Conservation (phyloP, 2,113 vertebrate species). For the Columbina picui region DNA sequence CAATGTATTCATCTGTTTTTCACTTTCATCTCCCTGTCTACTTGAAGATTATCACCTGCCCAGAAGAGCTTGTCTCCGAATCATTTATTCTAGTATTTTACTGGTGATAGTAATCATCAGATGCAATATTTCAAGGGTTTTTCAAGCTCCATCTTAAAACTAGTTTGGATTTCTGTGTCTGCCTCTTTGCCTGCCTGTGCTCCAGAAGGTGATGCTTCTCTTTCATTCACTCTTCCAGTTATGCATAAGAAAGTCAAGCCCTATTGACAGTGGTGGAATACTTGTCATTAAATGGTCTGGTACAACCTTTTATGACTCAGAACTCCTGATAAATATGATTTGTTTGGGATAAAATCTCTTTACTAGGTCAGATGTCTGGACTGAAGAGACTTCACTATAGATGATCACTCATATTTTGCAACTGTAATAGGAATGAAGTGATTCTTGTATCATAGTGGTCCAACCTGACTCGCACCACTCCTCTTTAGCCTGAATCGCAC, state of each 20-base stretch:
- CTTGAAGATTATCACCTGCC: neutral
- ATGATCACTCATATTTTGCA: constrained; percentile 20
- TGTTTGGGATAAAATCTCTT: constrained; percentile 48
- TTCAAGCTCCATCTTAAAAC: neutral
- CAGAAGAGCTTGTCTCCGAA: neutral
- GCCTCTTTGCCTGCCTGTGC: neutral
- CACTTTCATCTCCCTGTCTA: neutral
- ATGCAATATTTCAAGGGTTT: neutral
- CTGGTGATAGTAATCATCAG: neutral
- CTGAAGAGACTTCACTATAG: constrained; percentile 31
- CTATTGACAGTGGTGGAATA: neutral
- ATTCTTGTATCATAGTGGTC: neutral
- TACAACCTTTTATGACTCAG: constrained; percentile 25
- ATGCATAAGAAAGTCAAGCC: neutral
- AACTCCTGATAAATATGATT: constrained; percentile 13
- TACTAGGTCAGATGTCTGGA: constrained; percentile 14
- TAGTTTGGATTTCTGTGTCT: neutral
- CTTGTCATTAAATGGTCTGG: constrained; percentile 2
- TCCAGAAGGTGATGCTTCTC: neutral
- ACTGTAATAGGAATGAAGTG: neutral
- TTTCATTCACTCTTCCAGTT: neutral
- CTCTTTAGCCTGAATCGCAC: no score
- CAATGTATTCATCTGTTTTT: neutral
- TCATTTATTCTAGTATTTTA: neutral
- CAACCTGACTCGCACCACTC: neutral